Evolutionary conservation across 2,797 vertebrate species (phyloP).

Genomic region (Acanthurus lineatus): DNA sequence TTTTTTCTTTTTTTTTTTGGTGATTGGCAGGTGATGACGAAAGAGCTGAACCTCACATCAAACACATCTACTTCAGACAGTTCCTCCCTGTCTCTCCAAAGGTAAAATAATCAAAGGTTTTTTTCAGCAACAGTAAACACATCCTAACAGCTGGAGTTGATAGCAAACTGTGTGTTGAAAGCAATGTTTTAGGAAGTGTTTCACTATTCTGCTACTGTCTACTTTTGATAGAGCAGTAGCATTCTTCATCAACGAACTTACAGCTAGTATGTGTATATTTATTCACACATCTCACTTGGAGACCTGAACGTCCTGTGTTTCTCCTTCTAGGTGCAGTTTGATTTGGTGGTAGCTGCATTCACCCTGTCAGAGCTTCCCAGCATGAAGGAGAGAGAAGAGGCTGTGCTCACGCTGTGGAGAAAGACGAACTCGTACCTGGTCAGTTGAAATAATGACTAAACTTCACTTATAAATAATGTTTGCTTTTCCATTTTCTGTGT

Average conservation of each 20-base stretch:
- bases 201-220: too few species aligned
- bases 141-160: too few species aligned
- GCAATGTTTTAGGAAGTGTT: too few species aligned
- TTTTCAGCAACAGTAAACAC: neutral
- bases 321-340: conserved; percentile 87
- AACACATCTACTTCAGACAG: conserved; percentile 91
- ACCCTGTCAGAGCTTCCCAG: conserved; percentile 88
- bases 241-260: neutral
- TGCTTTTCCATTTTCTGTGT: neutral
- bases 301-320: neutral
- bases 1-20: neutral
- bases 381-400: conserved; percentile 77
- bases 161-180: too few species aligned
- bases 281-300: neutral
- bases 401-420: conserved; percentile 88
- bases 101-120: conserved; percentile 68
- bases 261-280: too few species aligned
- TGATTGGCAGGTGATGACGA: conserved; percentile 83
- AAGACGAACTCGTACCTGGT: conserved; percentile 91
- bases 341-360: conserved; percentile 88
- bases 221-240: too few species aligned
- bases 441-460: conserved; percentile 21
- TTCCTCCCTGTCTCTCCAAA: conserved; percentile 92
- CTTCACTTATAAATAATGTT: neutral
- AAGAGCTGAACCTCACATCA: conserved; percentile 77